Conservation (phyloP, 2,797 vertebrate species). For the Semaprochilodus insignis region DNA sequence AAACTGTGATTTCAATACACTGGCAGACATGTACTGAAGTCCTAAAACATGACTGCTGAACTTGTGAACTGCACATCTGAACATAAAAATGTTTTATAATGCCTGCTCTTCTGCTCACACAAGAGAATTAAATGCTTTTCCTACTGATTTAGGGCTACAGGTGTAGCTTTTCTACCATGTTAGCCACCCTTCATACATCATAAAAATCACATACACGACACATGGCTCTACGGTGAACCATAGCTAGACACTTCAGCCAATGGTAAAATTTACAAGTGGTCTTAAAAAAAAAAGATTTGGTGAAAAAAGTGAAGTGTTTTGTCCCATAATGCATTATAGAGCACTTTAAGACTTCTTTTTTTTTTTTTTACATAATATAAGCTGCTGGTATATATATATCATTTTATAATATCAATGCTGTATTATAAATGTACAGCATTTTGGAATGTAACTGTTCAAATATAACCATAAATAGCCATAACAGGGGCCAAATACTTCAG, state of each 20-base stretch:
- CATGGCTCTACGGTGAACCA: constrained; percentile 21
- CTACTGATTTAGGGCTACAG: constrained; percentile 45
- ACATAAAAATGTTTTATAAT: constrained; percentile 3
- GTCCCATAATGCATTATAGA: too few species aligned
- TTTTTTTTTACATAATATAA: too few species aligned
- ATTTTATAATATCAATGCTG: too few species aligned
- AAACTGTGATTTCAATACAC: constrained; percentile 11
- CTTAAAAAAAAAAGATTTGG: background rate
- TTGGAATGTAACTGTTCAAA: too few species aligned
- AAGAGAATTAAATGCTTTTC: constrained; percentile 32
- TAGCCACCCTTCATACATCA: constrained; percentile 34
- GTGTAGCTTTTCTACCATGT: constrained; percentile 44
- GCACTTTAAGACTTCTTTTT: too few species aligned
- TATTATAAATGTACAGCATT: too few species aligned
- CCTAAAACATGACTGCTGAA: constrained; percentile 26
- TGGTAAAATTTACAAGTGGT: background rate
- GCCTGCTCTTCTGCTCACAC: constrained; percentile 14
- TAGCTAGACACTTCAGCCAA: background rate
- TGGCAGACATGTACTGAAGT: background rate
- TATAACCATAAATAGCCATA: background rate
- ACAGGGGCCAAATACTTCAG: too few species aligned
- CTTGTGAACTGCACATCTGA: constrained; percentile 23
- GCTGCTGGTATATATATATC: too few species aligned
- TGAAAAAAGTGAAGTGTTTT: background rate
- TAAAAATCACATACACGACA: constrained; percentile 34